These are phyloP conservation scores for Melinopterus prodromus DNA, from an alignment of 2,888 invertebrate genomes.

Conservation along the genomic window DNA sequence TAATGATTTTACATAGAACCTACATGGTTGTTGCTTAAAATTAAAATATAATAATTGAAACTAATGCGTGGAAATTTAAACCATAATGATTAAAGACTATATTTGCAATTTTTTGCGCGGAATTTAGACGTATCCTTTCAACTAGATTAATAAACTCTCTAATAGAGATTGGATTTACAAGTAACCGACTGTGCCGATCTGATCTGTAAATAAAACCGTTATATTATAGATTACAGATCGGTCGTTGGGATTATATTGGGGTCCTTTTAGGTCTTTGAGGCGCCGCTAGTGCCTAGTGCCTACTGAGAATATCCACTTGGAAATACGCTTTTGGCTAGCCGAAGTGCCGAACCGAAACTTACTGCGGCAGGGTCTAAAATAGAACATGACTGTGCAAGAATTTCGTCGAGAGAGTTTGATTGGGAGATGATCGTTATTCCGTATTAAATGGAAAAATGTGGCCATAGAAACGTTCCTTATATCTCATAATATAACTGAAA, in stretches of 20 bases:
- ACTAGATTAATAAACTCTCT: not conserved
- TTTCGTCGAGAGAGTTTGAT: not conserved
- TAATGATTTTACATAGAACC: no score
- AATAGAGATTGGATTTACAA: not conserved
- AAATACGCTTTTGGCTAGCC: not conserved
- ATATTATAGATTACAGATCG: not conserved
- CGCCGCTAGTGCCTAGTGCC: not conserved
- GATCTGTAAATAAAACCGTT: constrained; percentile 4
- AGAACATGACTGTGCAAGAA: not conserved
- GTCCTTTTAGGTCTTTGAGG: not conserved
- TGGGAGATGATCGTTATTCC: not conserved
- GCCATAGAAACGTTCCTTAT: not conserved
- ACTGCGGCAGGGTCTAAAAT: not conserved
- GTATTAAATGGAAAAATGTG: not conserved
- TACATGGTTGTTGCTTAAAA: no score
- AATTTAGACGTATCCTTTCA: not conserved
- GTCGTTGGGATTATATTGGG: not conserved
- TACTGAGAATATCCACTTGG: not conserved
- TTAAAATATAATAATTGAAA: no score
- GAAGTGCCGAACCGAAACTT: not conserved
- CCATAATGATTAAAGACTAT: no score
- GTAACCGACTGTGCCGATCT: not conserved
- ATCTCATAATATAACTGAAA: not conserved
- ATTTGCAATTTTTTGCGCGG: no score
- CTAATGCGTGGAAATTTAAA: no score